Base-by-base conservation (phyloP, 2,797 vertebrate species). In the Bradypodion ventrale region DNA sequence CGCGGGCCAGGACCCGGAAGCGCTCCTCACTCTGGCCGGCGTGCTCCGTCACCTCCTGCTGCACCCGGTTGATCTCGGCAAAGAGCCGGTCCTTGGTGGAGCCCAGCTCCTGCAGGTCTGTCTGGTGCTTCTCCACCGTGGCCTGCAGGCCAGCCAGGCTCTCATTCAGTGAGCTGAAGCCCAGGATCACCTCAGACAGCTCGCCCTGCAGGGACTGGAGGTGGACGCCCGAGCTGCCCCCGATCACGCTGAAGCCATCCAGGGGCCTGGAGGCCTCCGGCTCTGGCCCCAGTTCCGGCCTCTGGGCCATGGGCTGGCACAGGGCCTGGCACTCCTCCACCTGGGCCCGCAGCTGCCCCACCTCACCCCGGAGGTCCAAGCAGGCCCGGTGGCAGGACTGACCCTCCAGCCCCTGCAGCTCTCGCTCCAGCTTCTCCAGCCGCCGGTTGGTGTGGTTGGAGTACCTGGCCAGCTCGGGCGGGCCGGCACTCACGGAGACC, bases 161-260 rank as follows among this genome's bases (percentile, higher is more conserved):
- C 88, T 96, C 93, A 42, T 98, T 98, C 69, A 98, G 94, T 69
- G 97, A 96, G 73, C 90, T 95, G 80, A 98, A 97, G 2, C 92
- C 96, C 29, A 95, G 78, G 42, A 96, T 95, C 13, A 97, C 95
- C 10, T 94, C 93, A 0, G 94, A 95, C 42, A 99, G 91, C 89
- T 98, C 96, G 49, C 96, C 97, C 69, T 97, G 97, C 87, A 99
- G 93, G 16, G 94, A 96, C 92, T 94, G 96, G 44, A 98, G 95
- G 77, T 98, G 97, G 5, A 94, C 94, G 42, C 94, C 93, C 0
- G 97, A 89, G 74, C 87, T 93, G 70, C 96, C 96, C 4, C 91
- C 97, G 0, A 97, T 95, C 27, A 95, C 91, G 0, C 95, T 94
- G 68, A 98, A 97, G 35, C 96, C 96, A 0, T 98, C 96, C 69